These are phyloP conservation scores for Erynnis tages DNA, from an alignment of 2,888 invertebrate species.

Conservation along the genomic window DNA sequence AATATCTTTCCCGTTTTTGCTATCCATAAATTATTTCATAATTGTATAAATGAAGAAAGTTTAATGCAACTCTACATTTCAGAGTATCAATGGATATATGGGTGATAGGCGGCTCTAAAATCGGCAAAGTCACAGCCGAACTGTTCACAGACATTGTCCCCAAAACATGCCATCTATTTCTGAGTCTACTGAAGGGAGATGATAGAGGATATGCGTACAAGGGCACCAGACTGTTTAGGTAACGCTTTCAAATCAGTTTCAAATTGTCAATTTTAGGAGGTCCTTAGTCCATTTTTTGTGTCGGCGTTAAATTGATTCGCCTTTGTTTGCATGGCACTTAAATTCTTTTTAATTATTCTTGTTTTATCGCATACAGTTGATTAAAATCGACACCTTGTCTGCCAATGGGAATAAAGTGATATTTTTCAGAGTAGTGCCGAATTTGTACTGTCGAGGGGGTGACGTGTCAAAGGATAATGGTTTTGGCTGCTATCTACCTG, in stretches of 20 bases:
- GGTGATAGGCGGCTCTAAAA: slow-evolving; percentile 66
- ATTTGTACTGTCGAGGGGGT: slow-evolving; percentile 81
- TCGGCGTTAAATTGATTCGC: too few relatives aligned
- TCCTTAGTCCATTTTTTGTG: too few relatives aligned
- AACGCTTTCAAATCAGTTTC: too few relatives aligned
- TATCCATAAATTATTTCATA: too few relatives aligned
- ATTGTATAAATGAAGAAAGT: too few relatives aligned
- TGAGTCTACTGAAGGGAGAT: slow-evolving; percentile 60
- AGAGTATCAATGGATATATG: slow-evolving; percentile 66
- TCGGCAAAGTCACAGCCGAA: slow-evolving; percentile 62
- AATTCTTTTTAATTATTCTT: too few relatives aligned
- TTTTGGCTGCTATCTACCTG: slow-evolving; percentile 73
- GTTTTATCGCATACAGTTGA: too few relatives aligned
- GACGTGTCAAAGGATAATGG: slow-evolving; percentile 82
- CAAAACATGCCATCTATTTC: slow-evolving; percentile 60
- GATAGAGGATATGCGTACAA: slow-evolving; percentile 56
- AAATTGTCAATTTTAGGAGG: too few relatives aligned
- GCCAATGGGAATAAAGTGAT: too few relatives aligned
- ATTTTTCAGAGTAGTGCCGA: slow-evolving; percentile 68
- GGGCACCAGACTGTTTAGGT: slow-evolving; percentile 70
- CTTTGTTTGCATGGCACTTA: too few relatives aligned
- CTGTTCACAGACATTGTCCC: slow-evolving; percentile 67
- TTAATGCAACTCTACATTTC: background rate
- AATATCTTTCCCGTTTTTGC: too few relatives aligned
- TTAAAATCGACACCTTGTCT: too few relatives aligned